These are phyloP conservation scores for Torymus texanus DNA, from an alignment of 2,888 invertebrate genomes.

Conservation along the genomic window DNA sequence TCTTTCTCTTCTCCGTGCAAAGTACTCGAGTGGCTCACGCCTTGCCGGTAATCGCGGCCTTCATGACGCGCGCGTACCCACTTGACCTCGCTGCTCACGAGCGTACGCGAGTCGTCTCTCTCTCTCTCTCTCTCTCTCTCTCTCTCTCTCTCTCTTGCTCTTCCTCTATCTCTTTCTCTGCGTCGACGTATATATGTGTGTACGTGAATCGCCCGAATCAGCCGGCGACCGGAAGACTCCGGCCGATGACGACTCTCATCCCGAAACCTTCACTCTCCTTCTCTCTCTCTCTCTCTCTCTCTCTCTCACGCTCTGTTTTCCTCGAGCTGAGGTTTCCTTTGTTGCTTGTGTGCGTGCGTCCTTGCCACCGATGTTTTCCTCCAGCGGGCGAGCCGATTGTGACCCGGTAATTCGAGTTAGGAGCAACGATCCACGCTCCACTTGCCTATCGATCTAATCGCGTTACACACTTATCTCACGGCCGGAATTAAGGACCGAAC, in stretches of 20 bases:
- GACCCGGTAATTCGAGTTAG: slow-evolving; percentile 22
- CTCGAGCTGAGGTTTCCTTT: neutral
- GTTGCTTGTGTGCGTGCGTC: too few relatives aligned
- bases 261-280: neutral
- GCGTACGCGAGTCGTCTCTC: neutral
- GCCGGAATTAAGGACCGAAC: neutral
- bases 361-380: neutral
- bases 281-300: neutral
- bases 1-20: neutral
- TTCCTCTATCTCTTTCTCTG: too few relatives aligned
- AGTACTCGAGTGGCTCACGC: neutral
- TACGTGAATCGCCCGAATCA: slow-evolving; percentile 24
- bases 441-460: slow-evolving; percentile 24
- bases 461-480: slow-evolving; percentile 22
- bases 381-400: slow-evolving; percentile 1
- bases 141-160: too few relatives aligned
- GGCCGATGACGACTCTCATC: slow-evolving; percentile 29
- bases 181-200: too few relatives aligned
- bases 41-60: too few relatives aligned
- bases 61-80: too few relatives aligned
- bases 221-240: slow-evolving; percentile 39
- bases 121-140: too few relatives aligned
- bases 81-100: too few relatives aligned
- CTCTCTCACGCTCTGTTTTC: neutral
- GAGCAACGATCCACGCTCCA: neutral